Evolutionary conservation across 2,888 invertebrate species (phyloP), one percentile per base, ranked within the genome.

Genomic region (Odontomyia ornata): DNA sequence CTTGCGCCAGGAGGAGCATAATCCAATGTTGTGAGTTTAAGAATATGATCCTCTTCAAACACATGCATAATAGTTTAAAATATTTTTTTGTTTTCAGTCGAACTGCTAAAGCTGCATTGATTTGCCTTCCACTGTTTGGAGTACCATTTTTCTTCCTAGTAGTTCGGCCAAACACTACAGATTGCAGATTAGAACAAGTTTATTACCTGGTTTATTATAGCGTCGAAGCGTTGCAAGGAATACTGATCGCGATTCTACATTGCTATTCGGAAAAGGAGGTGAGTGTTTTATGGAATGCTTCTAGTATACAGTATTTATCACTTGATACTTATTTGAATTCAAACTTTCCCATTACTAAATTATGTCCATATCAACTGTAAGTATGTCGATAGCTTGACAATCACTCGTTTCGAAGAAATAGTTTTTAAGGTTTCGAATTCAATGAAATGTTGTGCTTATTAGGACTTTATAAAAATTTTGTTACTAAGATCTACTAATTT

Each of bases 61-160:
- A 56, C 18, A 56, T n/a, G n/a, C 13, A 56, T 56, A 43, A 7
- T 43, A 43, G n/a, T n/a, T 43, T 13, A 43, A 43, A 43, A 43
- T 36, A 36, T 5, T 36, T 36, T 36, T 36, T 5, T 36, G 5
- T 36, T 52, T 84, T 82, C 83, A 91, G 91, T 84, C 89, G 88
- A 79, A 90, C 91, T 36, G 88, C 91, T 21, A 90, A 91, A 82
- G 91, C 92, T 0, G 91, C 91, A 0, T 81, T 92, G 65, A 91
- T 93, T 81, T 87, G 93, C 80, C 89, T 93, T 84, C 92, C 93
- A 0, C 85, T 93, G 46, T 91, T 93, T 80, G 93, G 93, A 0
- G 87, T 91, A 0, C 92, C 93, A 82, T 91, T 92, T 81, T 86
- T 93, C 21, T 85, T 92, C 75, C 90, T 91, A 0, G 88, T 89